Conservation (phyloP, 1,140 invertebrate species). For the Pseudomyrmex concolor region DNA sequence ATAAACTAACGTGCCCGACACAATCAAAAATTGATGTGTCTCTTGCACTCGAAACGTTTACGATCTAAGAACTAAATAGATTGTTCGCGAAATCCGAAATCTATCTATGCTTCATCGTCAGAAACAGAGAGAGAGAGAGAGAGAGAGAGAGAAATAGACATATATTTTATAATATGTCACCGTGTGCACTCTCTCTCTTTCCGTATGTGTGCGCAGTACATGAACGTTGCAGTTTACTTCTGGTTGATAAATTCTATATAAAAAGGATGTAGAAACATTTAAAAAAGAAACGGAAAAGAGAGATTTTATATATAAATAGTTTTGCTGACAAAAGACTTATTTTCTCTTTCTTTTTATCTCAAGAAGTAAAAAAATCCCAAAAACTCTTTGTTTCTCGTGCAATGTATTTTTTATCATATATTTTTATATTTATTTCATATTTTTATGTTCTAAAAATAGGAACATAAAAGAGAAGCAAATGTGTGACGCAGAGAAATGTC, state of each 20-base stretch:
- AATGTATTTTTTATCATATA: too few species aligned
- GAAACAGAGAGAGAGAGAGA: conserved; percentile 15
- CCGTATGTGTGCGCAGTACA: conserved; percentile 20
- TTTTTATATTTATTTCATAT: too few species aligned
- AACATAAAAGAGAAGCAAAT: neutral
- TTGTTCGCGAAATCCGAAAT: conserved; percentile 32
- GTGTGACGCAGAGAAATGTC: too few species aligned
- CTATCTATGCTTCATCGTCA: conserved; percentile 53
- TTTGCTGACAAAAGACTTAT: too few species aligned
- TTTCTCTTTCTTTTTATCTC: too few species aligned
- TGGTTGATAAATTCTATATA: neutral
- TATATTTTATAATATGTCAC: conserved; percentile 48
- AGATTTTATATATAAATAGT: too few species aligned
- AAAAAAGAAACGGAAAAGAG: too few species aligned
- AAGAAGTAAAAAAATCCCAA: too few species aligned
- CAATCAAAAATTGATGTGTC: conserved; percentile 23
- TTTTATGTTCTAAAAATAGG: neutral
- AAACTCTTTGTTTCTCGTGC: too few species aligned
- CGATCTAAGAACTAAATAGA: conserved; percentile 22
- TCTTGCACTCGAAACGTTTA: conserved; percentile 40
- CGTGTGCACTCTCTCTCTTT: neutral
- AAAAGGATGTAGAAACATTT: too few species aligned
- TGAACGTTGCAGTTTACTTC: conserved; percentile 44
- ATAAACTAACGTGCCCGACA: neutral
- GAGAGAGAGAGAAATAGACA: neutral